These are phyloP conservation scores for Protonibea diacanthus DNA, from an alignment of 2,797 vertebrate genomes.

Conservation along the genomic window DNA sequence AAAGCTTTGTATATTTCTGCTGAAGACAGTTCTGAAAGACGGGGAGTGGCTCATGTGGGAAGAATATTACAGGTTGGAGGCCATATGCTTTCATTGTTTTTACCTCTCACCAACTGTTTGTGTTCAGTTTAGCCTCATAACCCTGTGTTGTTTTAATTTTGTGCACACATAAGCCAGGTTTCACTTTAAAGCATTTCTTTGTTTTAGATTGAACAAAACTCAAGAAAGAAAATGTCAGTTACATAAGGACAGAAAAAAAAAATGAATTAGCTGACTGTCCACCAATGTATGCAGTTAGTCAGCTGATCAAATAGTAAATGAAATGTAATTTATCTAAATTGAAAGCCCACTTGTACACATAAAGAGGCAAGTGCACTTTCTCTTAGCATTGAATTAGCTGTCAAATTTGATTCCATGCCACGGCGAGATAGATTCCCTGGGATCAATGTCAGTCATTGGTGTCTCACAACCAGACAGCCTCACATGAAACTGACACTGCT, in stretches of 20 bases:
- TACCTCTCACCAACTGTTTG: conserved; percentile 22
- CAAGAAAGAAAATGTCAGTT: conserved; percentile 4
- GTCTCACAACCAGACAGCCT: neutral
- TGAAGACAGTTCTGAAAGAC: neutral
- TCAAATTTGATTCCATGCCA: conserved; percentile 31
- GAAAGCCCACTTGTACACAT: neutral
- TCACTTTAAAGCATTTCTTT: conserved; percentile 12
- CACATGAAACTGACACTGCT: neutral
- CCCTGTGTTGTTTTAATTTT: conserved; percentile 30
- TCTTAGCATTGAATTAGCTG: conserved; percentile 32
- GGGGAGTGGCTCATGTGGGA: neutral
- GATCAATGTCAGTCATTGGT: conserved; percentile 13
- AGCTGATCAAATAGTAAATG: conserved; percentile 19
- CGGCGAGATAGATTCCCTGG: conserved; percentile 20
- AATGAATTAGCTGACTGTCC: conserved; percentile 1
- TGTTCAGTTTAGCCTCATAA: conserved; percentile 18
- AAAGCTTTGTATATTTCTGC: conserved; percentile 16
- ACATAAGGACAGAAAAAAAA: neutral
- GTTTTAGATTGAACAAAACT: neutral
- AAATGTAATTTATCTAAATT: neutral
- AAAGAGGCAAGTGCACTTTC: neutral
- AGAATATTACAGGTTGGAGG: neutral
- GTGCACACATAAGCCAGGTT: conserved; percentile 6
- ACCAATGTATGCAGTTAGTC: neutral
- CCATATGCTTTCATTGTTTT: conserved; percentile 40